Base-by-base conservation (phyloP, 1,140 invertebrate genomes). In the Dendroctonus valens region DNA sequence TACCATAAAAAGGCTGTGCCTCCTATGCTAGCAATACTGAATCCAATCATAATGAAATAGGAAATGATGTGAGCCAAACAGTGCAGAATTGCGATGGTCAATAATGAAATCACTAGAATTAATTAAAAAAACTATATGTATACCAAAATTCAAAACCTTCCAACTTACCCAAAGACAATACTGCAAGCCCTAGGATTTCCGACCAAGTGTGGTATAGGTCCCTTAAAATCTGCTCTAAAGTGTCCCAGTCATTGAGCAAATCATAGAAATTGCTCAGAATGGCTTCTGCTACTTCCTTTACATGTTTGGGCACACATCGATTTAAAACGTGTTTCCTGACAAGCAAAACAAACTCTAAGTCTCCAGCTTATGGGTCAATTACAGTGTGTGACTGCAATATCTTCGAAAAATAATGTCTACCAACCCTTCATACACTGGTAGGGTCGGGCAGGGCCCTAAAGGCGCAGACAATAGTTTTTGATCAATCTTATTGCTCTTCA, bases 161-260 rank as follows among this genome's bases (percentile, higher is more conserved):
- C 5, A 73, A 81, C 84, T 81, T 86, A 95, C 92, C 84, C 76
- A 95, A 85, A 51, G 93, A 86, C 65, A 95, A 79, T 69, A 91
- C 87, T 54, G 89, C 88, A 72, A 94, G 85, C n/a, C 85, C 87
- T 40, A 94, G 81, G 77, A 93, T 90, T 78, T 93, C 89, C 74
- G 87, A 86, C 91, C 92, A 94, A 39, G 91, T 91, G 70, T 87
- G 87, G 73, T 93, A 94, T 0, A 97, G 79, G 81, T 97, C 94
- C 52, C 89, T 87, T 4, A 96, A 80, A 75, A 95, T 86, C 81
- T 95, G 91, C 77, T 94, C 90, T 64, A 94, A 86, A 41, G 89
- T 85, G 78, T 95, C 92, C 87, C 92, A 93, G 72, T 87, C 89
- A 77, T 95, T 95, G 7, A 96, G 81, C 66, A 92, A 82, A 7